Conservation (phyloP, 2,113 vertebrate genomes). For the Microcebus tavaratra region DNA sequence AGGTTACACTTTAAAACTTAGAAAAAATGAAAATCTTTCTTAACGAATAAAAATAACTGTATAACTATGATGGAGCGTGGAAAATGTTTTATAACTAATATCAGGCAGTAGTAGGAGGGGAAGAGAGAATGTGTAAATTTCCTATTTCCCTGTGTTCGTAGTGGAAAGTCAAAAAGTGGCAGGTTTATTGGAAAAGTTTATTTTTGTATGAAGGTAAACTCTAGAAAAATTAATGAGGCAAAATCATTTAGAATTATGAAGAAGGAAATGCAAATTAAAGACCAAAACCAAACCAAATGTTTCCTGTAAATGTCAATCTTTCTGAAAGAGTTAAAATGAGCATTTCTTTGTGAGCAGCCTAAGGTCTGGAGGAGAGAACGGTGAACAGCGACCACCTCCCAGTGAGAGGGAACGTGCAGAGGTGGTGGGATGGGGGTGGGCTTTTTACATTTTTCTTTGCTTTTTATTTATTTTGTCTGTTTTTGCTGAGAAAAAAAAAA, state of each 20-base stretch:
- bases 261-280: background rate
- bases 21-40: background rate
- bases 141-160: background rate
- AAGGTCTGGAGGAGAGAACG: too few relatives aligned
- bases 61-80: background rate
- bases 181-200: background rate
- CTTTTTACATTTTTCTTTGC: background rate
- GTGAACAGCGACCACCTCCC: rapidly evolving
- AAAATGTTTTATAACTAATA: background rate
- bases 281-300: background rate
- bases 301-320: background rate
- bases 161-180: background rate
- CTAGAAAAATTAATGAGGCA: background rate
- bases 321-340: background rate
- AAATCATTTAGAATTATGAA: background rate
- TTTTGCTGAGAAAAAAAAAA: background rate
- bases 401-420: background rate
- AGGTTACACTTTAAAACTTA: background rate
- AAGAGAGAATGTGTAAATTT: background rate
- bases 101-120: background rate
- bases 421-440: too few relatives aligned
- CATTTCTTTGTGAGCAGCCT: rapidly evolving
- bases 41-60: background rate
- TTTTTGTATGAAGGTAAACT: background rate
- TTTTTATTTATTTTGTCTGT: background rate